A percentile compares a stretch with the other conserved stretches of the same genome.
phyloP scores from a whole-genome alignment of 2,113 vertebrate genomes.

The Piprites chloris region DNA sequence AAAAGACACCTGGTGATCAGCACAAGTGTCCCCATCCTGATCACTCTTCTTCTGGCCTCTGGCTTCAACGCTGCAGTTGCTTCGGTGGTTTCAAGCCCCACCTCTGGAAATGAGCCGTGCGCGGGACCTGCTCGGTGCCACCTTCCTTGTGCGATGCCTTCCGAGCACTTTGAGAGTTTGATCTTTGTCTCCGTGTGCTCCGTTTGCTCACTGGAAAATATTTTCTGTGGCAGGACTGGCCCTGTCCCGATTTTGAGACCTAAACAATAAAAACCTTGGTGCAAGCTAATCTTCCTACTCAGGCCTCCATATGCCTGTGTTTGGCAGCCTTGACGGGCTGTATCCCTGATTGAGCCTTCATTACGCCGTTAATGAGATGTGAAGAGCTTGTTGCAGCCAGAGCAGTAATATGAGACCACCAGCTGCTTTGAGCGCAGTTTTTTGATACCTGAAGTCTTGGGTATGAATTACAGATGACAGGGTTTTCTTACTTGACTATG shows the following conservation, averaged over 20 bases:
- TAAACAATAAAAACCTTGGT: not conserved
- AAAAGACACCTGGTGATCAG: not conserved
- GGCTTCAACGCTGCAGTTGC: not conserved
- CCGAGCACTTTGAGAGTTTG: not conserved
- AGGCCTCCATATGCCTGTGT: not conserved
- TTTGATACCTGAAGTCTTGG: constrained; percentile 30
- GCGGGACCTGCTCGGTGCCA: not conserved
- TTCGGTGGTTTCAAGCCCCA: not conserved
- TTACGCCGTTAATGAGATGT: constrained; percentile 59
- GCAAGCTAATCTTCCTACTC: not conserved
- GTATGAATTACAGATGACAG: constrained; percentile 17
- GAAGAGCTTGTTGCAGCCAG: constrained; percentile 49
- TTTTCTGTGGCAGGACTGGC: not conserved
- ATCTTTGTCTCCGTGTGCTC: not conserved
- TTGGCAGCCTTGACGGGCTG: constrained; percentile 13
- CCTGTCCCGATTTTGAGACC: not conserved
- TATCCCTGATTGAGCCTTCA: constrained; percentile 52
- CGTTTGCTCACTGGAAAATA: not conserved
- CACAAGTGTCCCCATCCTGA: not conserved
- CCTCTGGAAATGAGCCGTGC: not conserved
- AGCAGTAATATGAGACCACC: constrained; percentile 18
- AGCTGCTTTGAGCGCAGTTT: constrained; percentile 6
- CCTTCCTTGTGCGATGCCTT: not conserved
- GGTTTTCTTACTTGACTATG: constrained; percentile 4
- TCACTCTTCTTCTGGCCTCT: not conserved